Evolutionary conservation across 2,888 invertebrate genomes (phyloP), one percentile per base, ranked within the genome.

Genomic region (Perdita meconis): DNA sequence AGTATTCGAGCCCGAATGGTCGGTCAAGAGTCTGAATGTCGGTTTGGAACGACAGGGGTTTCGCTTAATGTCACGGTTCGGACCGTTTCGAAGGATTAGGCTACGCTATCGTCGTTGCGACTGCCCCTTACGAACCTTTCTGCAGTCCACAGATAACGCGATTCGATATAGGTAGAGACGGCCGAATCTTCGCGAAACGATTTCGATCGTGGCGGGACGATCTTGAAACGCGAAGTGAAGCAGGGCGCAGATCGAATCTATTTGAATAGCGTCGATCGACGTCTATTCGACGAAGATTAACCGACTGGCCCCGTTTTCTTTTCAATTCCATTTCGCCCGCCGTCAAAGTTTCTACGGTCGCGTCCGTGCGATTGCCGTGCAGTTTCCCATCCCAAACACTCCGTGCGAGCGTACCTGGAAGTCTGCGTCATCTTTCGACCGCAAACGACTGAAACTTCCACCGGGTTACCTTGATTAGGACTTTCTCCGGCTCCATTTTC

Each of bases 51-150:
- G 78, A 71, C 75, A 38, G 51, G 73, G 69, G 65, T 76, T 73
- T 76, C 82, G 81, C 69, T 82, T 82, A 83, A 83, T 84, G 77
- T 71, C 75, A 12, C 71, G 76, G 75, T 84, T 61, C 65, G 73
- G 63, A 22, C 63, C 80, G 53, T 82, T 82, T 44, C 78, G 53
- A 71, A 68, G 84, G 80, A 84, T 84, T 82, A 82, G 70, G 61
- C 70, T 55, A 42, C 63, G 42, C 72, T 55, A 38, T 71, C 70
- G 78, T 53, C 55, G 34, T 67, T 42, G 10, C 55, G 26, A 22
- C 50, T 22, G 44, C 30, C 51, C 67, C 56, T 57, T 50, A 42
- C 71, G 65, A 63, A 65, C 59, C 34, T 42, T 30, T 22, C 26
- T 42, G 26, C 50, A 10, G 8, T 59, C 36, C 42, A 22, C 36